phyloP scores from a whole-genome alignment of 1,140 invertebrate genomes.

The Ruditapes philippinarum region DNA sequence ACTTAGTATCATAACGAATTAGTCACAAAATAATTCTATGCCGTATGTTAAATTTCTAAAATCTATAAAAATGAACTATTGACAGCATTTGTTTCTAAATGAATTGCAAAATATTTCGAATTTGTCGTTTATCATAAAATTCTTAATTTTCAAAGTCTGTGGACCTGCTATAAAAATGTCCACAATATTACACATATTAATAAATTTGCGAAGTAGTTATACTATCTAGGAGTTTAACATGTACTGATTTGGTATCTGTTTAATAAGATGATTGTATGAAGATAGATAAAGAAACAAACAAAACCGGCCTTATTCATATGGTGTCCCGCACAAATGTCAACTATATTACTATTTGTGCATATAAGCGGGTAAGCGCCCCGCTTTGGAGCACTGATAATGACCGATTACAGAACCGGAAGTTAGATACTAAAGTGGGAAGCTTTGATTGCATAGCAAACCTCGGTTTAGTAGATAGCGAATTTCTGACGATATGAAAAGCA shows the following conservation, averaged over 20 bases:
- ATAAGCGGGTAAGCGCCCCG: conserved; percentile 5
- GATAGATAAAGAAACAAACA: conserved; percentile 27
- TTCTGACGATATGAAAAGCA: conserved; percentile 21
- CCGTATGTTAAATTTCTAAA: no score
- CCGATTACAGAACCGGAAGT: conserved; percentile 58
- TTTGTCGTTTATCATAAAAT: no score
- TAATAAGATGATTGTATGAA: no score
- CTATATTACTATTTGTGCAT: conserved; percentile 38
- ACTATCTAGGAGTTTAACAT: background rate
- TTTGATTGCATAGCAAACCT: conserved; percentile 50
- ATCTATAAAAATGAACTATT: no score
- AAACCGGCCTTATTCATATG: conserved; percentile 20
- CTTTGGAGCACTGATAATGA: conserved; percentile 45
- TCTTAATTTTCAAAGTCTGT: no score
- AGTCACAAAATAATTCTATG: no score
- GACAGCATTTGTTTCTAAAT: no score
- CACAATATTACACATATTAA: background rate
- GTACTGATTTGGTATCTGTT: conserved; percentile 11
- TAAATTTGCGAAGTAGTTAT: background rate
- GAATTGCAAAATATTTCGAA: no score
- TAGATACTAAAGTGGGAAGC: conserved; percentile 39
- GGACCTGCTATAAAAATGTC: no score
- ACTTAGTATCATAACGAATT: no score
- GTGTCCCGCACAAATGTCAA: conserved; percentile 33
- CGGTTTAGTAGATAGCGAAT: conserved; percentile 43